A percentile compares a stretch with the other conserved stretches of the same genome.
Evolutionary conservation across 2,113 vertebrate species (phyloP).

Genomic region (Upupa epops): DNA sequence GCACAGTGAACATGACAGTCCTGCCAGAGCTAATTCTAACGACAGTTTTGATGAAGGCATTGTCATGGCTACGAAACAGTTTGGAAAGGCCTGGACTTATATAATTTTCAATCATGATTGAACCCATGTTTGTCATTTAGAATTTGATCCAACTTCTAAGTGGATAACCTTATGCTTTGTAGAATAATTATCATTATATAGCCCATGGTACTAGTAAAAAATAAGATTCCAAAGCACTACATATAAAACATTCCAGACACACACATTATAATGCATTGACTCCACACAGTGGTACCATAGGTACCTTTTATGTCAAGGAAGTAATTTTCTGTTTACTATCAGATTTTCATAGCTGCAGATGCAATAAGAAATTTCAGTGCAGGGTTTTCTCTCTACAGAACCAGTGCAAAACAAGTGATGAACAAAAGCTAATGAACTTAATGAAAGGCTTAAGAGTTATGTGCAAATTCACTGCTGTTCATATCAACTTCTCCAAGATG

Average conservation of each 20-base stretch:
- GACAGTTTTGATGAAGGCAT: neutral
- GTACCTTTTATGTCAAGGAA: neutral
- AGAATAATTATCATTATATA: neutral
- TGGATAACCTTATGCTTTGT: neutral
- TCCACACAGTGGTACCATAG: neutral
- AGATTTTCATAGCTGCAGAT: neutral
- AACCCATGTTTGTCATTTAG: neutral
- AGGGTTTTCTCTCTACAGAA: neutral
- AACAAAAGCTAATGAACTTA: neutral
- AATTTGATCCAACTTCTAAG: neutral
- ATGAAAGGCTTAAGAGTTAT: neutral
- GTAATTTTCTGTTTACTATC: neutral
- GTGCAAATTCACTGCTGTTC: neutral
- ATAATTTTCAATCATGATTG: neutral
- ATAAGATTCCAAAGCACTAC: neutral
- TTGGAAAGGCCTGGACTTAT: neutral
- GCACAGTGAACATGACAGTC: neutral
- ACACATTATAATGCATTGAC: neutral
- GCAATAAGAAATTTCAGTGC: neutral
- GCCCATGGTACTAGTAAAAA: neutral
- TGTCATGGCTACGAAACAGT: neutral
- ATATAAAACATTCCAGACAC: neutral
- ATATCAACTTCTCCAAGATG: rapidly evolving
- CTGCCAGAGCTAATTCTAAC: neutral
- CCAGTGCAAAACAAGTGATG: neutral